phyloP scores from a whole-genome alignment of 2,113 vertebrate genomes.

The Colinus virginianus region DNA sequence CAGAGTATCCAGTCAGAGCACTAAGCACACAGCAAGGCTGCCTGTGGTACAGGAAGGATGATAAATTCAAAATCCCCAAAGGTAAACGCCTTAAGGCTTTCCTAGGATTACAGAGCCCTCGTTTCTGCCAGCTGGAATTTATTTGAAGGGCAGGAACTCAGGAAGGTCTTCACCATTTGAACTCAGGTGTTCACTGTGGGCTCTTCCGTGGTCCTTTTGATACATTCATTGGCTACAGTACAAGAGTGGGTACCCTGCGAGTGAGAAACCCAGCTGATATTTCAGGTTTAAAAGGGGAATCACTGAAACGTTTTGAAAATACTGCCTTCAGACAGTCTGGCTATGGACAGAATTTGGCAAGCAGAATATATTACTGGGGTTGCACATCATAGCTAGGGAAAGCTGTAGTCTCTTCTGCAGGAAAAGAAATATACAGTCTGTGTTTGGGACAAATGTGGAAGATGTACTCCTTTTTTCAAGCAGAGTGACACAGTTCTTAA shows the following conservation, averaged over 20 bases:
- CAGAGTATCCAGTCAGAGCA: slow-evolving; percentile 88
- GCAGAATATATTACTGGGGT: neutral
- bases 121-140: neutral
- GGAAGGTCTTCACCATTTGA: neutral
- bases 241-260: neutral
- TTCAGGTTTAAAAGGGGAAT: neutral
- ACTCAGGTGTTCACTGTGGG: neutral
- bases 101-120: neutral
- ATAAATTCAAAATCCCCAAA: slow-evolving; percentile 98
- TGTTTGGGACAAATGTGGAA: neutral
- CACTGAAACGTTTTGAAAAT: neutral
- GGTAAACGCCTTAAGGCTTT: slow-evolving; percentile 76
- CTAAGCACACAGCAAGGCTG: slow-evolving; percentile 85
- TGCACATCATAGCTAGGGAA: neutral
- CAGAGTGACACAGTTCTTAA: neutral
- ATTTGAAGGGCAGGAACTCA: neutral
- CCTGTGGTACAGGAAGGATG: slow-evolving; percentile 97
- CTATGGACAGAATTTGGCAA: neutral
- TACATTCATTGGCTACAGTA: neutral
- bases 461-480: neutral
- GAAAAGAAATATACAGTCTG: neutral
- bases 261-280: neutral
- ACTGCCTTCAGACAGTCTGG: neutral
- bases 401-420: neutral
- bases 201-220: neutral